phyloP scores from a whole-genome alignment of 2,113 vertebrate genomes.

The Podocnemis expansa region DNA sequence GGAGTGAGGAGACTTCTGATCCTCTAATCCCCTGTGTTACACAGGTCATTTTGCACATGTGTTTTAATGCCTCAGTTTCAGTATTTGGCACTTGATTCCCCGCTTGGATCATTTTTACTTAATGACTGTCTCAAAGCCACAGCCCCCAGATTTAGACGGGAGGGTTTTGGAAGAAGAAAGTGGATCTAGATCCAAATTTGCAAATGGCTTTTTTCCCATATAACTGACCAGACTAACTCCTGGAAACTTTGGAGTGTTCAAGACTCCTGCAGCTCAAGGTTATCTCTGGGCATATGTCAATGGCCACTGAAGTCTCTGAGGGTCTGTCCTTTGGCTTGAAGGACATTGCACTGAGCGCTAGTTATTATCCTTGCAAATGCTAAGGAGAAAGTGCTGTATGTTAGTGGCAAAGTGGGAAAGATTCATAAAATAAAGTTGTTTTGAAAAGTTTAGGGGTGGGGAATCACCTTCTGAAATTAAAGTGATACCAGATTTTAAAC shows the following conservation, averaged over 20 bases:
- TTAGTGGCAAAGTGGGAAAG: not conserved
- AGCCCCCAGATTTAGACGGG: not conserved
- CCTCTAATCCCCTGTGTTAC: not conserved
- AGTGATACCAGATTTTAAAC: not conserved
- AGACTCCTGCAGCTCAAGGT: accelerated
- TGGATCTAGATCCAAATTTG: not conserved
- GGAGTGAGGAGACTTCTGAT: not conserved
- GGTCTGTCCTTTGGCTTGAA: not conserved
- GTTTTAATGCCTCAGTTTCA: not conserved
- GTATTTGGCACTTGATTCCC: not conserved
- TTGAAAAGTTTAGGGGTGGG: not conserved
- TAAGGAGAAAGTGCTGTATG: not conserved
- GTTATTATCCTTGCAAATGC: not conserved
- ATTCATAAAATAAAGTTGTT: not conserved
- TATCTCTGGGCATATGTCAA: not conserved
- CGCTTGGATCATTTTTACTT: not conserved
- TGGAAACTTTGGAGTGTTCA: not conserved
- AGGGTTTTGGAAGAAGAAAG: not conserved
- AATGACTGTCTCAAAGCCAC: not conserved
- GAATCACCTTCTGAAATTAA: not conserved
- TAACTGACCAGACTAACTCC: not conserved
- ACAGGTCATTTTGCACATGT: not conserved
- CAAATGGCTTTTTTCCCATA: not conserved
- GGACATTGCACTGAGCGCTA: not conserved
- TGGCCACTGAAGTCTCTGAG: not conserved